These are phyloP conservation scores for Petromus typicus DNA, from an alignment of 2,113 vertebrate genomes.

Conservation along the genomic window DNA sequence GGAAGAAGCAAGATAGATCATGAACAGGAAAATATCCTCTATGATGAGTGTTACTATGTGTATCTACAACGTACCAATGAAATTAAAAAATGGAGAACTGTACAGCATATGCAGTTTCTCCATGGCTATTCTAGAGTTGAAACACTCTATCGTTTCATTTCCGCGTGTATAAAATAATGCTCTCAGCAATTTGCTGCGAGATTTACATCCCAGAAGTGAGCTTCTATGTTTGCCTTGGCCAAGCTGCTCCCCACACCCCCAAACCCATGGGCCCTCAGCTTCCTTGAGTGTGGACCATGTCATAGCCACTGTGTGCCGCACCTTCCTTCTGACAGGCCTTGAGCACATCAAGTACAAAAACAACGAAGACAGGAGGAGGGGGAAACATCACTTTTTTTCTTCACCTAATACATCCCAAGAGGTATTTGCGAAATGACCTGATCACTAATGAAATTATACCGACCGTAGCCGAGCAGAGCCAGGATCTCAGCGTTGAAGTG, in stretches of 20 bases:
- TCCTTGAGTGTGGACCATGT: not conserved
- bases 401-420: slow-evolving; percentile 35
- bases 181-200: slow-evolving; percentile 39
- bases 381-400: slow-evolving; percentile 27
- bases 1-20: no score
- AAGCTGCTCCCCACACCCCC: rapidly evolving
- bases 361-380: not conserved
- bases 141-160: slow-evolving; percentile 58
- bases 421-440: not conserved
- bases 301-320: not conserved
- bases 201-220: slow-evolving; percentile 1
- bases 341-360: slow-evolving; percentile 42
- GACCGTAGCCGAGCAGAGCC: slow-evolving; percentile 4
- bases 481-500: not conserved
- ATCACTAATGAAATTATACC: slow-evolving; percentile 46
- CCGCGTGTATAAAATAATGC: slow-evolving; percentile 31
- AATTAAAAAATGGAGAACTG: not conserved
- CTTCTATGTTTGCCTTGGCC: slow-evolving; percentile 48
- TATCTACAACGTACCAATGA: no score
- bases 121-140: not conserved
- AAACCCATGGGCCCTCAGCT: not conserved
- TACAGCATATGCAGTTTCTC: not conserved
- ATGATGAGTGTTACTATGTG: no score
- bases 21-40: no score
- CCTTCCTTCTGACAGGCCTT: not conserved